phyloP scores from a whole-genome alignment of 2,888 invertebrate genomes.

The Melipona beecheii region DNA sequence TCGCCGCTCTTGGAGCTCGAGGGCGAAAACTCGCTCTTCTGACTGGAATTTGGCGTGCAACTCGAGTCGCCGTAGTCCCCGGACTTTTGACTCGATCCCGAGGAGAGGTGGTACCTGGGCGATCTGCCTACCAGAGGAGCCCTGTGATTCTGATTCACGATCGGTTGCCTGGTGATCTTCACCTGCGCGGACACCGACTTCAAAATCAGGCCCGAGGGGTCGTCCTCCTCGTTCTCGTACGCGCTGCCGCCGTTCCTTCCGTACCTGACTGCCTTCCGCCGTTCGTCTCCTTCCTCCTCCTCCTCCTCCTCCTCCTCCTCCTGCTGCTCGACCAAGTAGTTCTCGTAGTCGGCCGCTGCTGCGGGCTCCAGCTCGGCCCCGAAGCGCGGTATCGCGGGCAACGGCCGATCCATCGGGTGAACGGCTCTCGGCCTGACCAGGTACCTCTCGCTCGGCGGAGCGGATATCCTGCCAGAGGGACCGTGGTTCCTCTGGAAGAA shows the following conservation, averaged over 20 bases:
- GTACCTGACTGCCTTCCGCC: background rate
- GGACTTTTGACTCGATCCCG: slow-evolving; percentile 80
- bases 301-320: background rate
- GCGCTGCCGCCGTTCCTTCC: background rate
- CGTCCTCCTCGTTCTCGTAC: slow-evolving; percentile 35
- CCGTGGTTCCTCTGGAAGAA: slow-evolving; percentile 77
- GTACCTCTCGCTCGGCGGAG: slow-evolving; percentile 78
- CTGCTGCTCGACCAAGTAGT: slow-evolving; percentile 71
- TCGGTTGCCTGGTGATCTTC: slow-evolving; percentile 75
- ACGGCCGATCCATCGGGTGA: slow-evolving; percentile 80
- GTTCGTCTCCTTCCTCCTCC: background rate
- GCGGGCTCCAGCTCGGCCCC: slow-evolving; percentile 71
- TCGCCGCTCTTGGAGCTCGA: slow-evolving; percentile 81
- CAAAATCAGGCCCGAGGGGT: slow-evolving; percentile 43
- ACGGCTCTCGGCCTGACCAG: slow-evolving; percentile 77
- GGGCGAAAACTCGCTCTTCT: slow-evolving; percentile 81
- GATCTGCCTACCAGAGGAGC: slow-evolving; percentile 70
- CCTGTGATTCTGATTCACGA: slow-evolving; percentile 73
- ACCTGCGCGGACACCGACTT: slow-evolving; percentile 78
- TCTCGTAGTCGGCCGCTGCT: slow-evolving; percentile 71
- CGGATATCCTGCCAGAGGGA: slow-evolving; percentile 79
- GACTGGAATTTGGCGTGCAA: slow-evolving; percentile 81
- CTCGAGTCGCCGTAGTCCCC: slow-evolving; percentile 81
- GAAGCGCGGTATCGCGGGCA: slow-evolving; percentile 79
- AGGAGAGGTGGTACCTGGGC: slow-evolving; percentile 76